These are phyloP conservation scores for Chiroxiphia lanceolata DNA, from an alignment of 2,797 vertebrate genomes.

Conservation along the genomic window DNA sequence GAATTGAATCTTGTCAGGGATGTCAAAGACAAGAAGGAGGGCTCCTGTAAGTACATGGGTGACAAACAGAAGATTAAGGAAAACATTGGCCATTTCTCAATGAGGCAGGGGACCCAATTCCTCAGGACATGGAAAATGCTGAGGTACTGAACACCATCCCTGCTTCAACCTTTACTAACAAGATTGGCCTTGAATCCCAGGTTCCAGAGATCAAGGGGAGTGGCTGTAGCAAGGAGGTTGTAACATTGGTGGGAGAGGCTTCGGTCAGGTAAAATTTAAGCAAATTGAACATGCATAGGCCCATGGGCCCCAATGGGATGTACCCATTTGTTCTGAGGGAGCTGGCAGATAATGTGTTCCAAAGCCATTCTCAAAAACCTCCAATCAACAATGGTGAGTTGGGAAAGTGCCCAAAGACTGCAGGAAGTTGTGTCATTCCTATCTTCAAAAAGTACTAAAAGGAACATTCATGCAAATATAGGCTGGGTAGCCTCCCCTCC, in stretches of 20 bases:
- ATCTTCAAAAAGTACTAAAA: not conserved
- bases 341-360: not conserved
- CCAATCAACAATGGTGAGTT: not conserved
- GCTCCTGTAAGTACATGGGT: not conserved
- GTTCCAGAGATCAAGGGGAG: not conserved
- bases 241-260: not conserved
- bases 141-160: not conserved
- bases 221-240: rapidly evolving
- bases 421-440: not conserved
- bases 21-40: not conserved
- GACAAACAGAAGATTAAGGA: not conserved
- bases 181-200: not conserved
- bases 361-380: not conserved
- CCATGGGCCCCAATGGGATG: rapidly evolving
- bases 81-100: rapidly evolving
- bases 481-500: not conserved
- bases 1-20: not conserved
- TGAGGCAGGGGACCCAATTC: not conserved
- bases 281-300: not conserved
- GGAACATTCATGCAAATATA: not conserved
- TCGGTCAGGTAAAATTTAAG: not conserved
- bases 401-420: not conserved
- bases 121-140: not conserved
- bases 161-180: not conserved
- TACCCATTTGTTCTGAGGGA: not conserved